Conservation (phyloP, 2,113 vertebrate species). For the Phocoena phocoena region DNA sequence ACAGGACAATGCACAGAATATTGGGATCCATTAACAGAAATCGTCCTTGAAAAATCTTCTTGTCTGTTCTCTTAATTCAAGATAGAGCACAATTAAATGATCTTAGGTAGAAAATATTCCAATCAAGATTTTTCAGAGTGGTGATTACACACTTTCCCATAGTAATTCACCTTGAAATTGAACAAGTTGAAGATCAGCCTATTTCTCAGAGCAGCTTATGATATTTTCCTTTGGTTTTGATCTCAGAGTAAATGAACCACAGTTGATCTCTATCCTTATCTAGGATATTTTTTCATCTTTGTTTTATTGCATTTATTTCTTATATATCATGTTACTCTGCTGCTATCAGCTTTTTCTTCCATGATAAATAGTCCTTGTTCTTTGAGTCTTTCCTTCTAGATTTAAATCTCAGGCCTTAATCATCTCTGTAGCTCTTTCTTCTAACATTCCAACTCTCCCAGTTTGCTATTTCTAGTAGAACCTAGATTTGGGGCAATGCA, state of each 20-base stretch:
- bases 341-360: background rate
- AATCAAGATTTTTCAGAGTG: constrained; percentile 21
- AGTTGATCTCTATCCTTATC: constrained; percentile 2
- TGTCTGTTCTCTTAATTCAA: background rate
- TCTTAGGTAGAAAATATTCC: constrained; percentile 38
- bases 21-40: background rate
- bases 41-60: background rate
- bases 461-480: background rate
- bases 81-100: constrained; percentile 29
- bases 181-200: constrained; percentile 24
- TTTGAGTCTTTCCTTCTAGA: background rate
- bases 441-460: background rate
- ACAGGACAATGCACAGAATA: background rate
- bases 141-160: constrained; percentile 16
- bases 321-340: constrained; percentile 20
- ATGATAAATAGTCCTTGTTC: background rate
- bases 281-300: constrained; percentile 34
- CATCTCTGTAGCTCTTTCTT: background rate
- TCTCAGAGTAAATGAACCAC: constrained; percentile 56
- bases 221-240: constrained; percentile 55
- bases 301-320: constrained; percentile 59
- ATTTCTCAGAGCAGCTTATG: constrained; percentile 45
- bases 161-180: constrained; percentile 58
- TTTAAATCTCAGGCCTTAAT: constrained; percentile 10
- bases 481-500: background rate